Evolutionary conservation across 2,888 invertebrate genomes (phyloP), one percentile per base, ranked within the genome.

Genomic region (Halictus ligatus): DNA sequence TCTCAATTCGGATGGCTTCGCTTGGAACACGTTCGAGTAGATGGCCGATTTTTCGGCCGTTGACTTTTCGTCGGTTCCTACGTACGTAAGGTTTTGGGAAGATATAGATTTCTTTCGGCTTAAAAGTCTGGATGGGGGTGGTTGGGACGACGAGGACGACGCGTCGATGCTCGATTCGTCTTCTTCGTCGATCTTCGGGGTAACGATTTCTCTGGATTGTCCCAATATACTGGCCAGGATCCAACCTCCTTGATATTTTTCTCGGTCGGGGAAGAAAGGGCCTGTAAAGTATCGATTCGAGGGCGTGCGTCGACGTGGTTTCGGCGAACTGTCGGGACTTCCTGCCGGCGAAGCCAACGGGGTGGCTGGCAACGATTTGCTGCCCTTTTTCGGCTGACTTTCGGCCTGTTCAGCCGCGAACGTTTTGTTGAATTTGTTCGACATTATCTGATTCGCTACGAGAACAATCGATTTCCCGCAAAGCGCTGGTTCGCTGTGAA

Each of bases 351-450:
- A 96, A 81, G 96, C 95, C 5, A 96, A 94, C 0, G 98, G 98
- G 1, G 97, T 97, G 0, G 96, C 96, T 0, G 98, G 98, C 85
- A 98, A 95, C 35, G 97, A 97, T 95, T 96, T 97, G 94, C 97
- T 97, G 86, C 97, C 97, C 54, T 88, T 92, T 29, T 81, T 92
- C 46, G 85, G 89, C 3, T 71, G 71, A 13, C 12, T 48, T 5
- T 64, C 84, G 15, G 48, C 79, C 46, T 77, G 78, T 25, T 92
- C 92, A 50, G 89, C 74, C 8, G 91, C 58, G 4, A 58, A 84
- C 54, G 84, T 80, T 60, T 93, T 93, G 40, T 84, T 89, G 18
- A 92, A 86, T 75, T 92, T 93, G 58, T 88, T 90, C 12, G 94
- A 94, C 95, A 95, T 95, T 88, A 95, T 95, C 78, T 93, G 94